Conservation (phyloP, 2,797 vertebrate genomes). For the Amblyraja radiata region DNA sequence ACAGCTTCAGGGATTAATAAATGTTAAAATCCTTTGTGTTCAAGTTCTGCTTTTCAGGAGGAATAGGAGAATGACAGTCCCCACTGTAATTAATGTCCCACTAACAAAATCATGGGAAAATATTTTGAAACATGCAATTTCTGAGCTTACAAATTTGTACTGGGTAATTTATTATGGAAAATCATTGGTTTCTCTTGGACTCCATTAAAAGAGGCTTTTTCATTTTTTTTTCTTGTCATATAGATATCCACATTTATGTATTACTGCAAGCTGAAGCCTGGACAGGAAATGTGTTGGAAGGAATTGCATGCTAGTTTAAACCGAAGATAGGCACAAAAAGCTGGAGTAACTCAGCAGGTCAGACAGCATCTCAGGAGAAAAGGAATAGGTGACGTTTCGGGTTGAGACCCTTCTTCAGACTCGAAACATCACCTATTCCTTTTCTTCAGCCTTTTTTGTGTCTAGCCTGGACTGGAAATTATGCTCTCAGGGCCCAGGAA, state of each 20-base stretch:
- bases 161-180: conserved; percentile 12
- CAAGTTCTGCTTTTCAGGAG: not conserved
- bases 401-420: too few species aligned
- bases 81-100: not conserved
- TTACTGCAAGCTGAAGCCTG: not conserved
- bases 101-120: conserved; percentile 20
- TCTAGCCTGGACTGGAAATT: not conserved
- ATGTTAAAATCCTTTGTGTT: not conserved
- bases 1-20: not conserved
- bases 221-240: not conserved
- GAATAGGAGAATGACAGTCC: not conserved
- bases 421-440: too few species aligned
- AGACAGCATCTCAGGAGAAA: too few species aligned
- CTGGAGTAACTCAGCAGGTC: too few species aligned
- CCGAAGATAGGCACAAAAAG: too few species aligned
- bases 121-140: conserved; percentile 19
- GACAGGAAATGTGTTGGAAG: too few species aligned
- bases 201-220: not conserved
- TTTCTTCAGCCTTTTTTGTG: too few species aligned
- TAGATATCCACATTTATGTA: not conserved
- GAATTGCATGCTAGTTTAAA: too few species aligned
- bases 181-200: not conserved
- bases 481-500: not conserved
- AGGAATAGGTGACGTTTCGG: too few species aligned
- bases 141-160: not conserved